A percentile compares a stretch with the other conserved stretches of the same genome.
phyloP scores from a whole-genome alignment of 2,797 vertebrate species.

The Pseudochirops corinnae region DNA sequence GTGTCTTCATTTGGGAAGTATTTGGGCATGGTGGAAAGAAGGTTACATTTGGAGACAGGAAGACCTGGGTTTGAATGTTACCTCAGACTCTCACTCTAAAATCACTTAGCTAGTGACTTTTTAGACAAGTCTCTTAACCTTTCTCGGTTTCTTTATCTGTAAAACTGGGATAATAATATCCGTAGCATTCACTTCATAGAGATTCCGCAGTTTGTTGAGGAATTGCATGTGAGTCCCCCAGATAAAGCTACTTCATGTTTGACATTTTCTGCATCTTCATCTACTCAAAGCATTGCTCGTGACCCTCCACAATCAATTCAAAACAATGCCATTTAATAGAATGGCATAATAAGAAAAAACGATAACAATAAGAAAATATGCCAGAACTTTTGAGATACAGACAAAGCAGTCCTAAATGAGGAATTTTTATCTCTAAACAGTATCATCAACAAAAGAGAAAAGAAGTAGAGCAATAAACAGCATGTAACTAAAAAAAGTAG shows the following conservation, averaged over 20 bases:
- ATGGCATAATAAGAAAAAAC: neutral
- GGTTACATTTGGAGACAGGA: neutral
- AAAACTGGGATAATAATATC: neutral
- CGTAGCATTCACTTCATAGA: neutral
- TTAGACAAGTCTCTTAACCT: neutral
- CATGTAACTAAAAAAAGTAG: too few relatives aligned
- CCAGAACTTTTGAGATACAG: too few relatives aligned
- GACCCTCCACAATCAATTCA: neutral
- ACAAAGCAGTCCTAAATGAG: neutral
- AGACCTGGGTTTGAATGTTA: neutral
- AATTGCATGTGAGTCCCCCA: neutral
- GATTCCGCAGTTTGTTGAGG: neutral
- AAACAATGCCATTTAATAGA: neutral
- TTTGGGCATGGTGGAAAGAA: neutral
- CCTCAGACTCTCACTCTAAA: neutral
- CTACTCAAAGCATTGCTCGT: neutral
- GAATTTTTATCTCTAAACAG: neutral
- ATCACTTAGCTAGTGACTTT: too few relatives aligned
- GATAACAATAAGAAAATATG: neutral
- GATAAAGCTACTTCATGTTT: neutral
- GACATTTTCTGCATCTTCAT: neutral
- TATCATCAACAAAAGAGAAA: neutral
- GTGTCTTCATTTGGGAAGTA: neutral
- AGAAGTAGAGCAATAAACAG: neutral
- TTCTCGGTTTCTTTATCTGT: neutral